These are phyloP conservation scores for Anthopleura xanthogrammica DNA, from an alignment of 92 coral and sea anemone genomes.

Conservation along the genomic window DNA sequence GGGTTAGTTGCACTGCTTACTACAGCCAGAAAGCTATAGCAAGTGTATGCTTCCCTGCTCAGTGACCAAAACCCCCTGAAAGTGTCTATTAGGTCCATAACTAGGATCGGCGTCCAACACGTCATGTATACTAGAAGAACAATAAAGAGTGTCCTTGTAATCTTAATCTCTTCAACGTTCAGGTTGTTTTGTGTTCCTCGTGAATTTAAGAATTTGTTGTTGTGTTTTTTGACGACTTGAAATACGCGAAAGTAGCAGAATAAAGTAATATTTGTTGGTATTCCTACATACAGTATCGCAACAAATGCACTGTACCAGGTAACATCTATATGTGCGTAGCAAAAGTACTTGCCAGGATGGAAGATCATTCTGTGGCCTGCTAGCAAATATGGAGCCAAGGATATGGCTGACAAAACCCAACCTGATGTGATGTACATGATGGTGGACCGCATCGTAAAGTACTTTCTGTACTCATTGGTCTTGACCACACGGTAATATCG, in stretches of 20 bases:
- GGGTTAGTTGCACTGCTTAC: conserved; percentile 44
- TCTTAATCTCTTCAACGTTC: conserved; percentile 57
- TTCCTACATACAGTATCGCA: conserved; percentile 31
- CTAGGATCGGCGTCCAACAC: conserved; percentile 55
- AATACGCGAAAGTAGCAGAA: conserved; percentile 59
- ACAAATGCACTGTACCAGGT: conserved; percentile 44
- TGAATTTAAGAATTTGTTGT: conserved; percentile 23
- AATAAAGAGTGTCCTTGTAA: conserved; percentile 49
- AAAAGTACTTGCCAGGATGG: conserved; percentile 56
- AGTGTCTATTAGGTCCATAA: conserved; percentile 57
- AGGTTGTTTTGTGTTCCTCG: conserved; percentile 17
- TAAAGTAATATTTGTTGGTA: conserved; percentile 48
- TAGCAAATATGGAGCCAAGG: conserved; percentile 45
- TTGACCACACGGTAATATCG: conserved; percentile 50
- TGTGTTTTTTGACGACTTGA: conserved; percentile 48
- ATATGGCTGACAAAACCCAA: conserved; percentile 36
- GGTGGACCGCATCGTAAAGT: conserved; percentile 34
- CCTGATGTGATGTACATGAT: conserved; percentile 18
- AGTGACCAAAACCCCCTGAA: conserved; percentile 34
- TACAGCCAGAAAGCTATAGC: conserved; percentile 31
- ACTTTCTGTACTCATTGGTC: conserved; percentile 32
- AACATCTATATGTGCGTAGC: conserved; percentile 44
- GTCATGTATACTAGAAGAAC: conserved; percentile 50
- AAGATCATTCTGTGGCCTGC: conserved; percentile 56
- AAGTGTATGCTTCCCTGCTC: conserved; percentile 33